These are phyloP conservation scores for Trypoxylus dichotomus DNA, from an alignment of 1,140 invertebrate genomes.

Conservation along the genomic window DNA sequence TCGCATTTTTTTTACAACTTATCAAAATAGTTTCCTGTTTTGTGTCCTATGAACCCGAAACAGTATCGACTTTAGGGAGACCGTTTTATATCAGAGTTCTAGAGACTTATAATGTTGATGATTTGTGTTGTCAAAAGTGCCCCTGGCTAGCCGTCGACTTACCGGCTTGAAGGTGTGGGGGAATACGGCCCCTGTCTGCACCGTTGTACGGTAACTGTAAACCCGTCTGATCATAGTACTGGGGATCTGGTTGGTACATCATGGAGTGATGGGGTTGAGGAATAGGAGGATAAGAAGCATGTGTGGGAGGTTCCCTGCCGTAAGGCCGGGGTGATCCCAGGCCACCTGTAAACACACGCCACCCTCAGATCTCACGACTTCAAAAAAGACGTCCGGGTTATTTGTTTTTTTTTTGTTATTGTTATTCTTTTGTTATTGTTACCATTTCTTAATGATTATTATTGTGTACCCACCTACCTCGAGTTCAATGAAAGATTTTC, in stretches of 20 bases:
- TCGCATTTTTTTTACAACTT: no score
- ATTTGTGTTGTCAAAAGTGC: conserved; percentile 39
- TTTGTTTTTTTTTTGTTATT: not conserved
- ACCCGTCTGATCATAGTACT: conserved; percentile 64
- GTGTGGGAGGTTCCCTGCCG: conserved; percentile 56
- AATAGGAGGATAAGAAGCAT: conserved; percentile 50
- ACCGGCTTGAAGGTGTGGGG: conserved; percentile 62
- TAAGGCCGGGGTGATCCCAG: conserved; percentile 59
- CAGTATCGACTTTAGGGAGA: no score
- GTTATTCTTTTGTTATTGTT: not conserved
- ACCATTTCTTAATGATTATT: not conserved
- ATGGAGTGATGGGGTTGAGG: conserved; percentile 54
- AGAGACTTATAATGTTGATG: conserved; percentile 27
- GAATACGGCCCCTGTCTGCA: conserved; percentile 57
- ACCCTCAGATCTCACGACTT: conserved; percentile 41
- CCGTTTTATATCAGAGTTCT: not conserved
- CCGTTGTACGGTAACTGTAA: conserved; percentile 58
- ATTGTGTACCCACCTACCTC: not conserved
- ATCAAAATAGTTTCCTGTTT: no score
- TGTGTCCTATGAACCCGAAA: no score
- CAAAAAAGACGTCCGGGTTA: conserved; percentile 25
- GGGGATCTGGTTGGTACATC: conserved; percentile 61
- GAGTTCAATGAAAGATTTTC: conserved; percentile 24
- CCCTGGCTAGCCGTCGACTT: conserved; percentile 55
- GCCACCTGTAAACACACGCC: conserved; percentile 60